Evolutionary conservation across 2,113 vertebrate species (phyloP).

Genomic region (Pluvianellus socialis): DNA sequence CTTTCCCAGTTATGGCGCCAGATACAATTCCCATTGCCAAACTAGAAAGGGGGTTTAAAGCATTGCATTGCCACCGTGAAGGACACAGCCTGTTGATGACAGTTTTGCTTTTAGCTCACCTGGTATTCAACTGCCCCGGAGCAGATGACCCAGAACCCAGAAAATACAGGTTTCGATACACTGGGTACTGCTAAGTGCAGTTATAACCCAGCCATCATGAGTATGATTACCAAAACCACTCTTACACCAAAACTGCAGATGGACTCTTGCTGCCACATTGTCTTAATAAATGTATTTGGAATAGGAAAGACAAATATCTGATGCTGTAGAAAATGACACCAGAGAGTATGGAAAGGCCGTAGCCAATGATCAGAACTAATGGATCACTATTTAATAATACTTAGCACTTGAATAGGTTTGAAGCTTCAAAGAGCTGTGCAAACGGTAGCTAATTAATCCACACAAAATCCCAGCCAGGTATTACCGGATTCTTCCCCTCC

Average conservation of each 20-base stretch:
- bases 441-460: conserved; percentile 9
- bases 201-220: not conserved
- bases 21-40: not conserved
- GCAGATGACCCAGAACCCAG: not conserved
- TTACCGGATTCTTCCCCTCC: not conserved
- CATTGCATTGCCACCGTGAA: accelerated
- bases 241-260: not conserved
- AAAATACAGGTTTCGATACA: not conserved
- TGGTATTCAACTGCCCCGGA: not conserved
- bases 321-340: not conserved
- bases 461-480: not conserved
- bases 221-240: not conserved
- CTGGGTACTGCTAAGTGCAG: not conserved
- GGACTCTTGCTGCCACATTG: not conserved
- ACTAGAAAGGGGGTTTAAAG: not conserved
- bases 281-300: not conserved
- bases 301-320: not conserved
- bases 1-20: not conserved
- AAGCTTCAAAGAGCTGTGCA: conserved; percentile 1
- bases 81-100: not conserved
- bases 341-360: not conserved
- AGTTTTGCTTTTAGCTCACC: not conserved
- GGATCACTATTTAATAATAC: not conserved
- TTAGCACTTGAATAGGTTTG: not conserved
- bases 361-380: conserved; percentile 12